Percentiles rank a stretch among this genome's conserved stretches.
phyloP scores from a whole-genome alignment of 2,797 vertebrate genomes.

The Phataginus tetradactyla region DNA sequence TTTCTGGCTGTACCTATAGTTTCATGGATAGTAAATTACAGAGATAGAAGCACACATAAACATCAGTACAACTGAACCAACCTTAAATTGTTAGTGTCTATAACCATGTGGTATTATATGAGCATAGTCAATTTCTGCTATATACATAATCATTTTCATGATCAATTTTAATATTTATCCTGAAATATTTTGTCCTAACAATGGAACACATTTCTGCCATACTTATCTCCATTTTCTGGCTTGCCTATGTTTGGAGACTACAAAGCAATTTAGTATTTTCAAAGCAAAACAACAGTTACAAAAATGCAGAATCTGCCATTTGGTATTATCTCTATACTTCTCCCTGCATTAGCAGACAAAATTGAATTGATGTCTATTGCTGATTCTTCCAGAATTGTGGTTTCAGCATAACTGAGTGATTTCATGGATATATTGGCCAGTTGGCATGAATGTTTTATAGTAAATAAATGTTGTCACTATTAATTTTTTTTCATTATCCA shows the following conservation, averaged over 20 bases:
- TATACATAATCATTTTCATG: neutral
- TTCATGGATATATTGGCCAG: constrained; percentile 38
- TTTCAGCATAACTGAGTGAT: constrained; percentile 38
- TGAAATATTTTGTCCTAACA: neutral
- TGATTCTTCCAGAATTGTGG: constrained; percentile 40
- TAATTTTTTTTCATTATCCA: neutral
- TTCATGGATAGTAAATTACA: neutral
- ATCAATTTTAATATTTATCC: neutral
- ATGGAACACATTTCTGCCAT: neutral
- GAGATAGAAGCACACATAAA: neutral
- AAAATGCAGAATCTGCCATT: constrained; percentile 57
- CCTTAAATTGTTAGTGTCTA: neutral
- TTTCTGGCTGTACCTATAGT: neutral
- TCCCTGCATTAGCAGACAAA: constrained; percentile 43
- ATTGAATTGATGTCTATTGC: constrained; percentile 62
- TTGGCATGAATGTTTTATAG: constrained; percentile 7
- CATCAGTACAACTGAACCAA: neutral
- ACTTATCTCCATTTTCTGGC: neutral
- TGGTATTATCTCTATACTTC: constrained; percentile 19
- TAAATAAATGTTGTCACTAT: neutral
- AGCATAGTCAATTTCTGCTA: neutral
- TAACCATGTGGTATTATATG: neutral
- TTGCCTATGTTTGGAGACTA: neutral
- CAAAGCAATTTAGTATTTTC: neutral
- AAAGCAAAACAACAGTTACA: constrained; percentile 50